phyloP scores from a whole-genome alignment of 2,113 vertebrate genomes.

The Crotalus viridis region DNA sequence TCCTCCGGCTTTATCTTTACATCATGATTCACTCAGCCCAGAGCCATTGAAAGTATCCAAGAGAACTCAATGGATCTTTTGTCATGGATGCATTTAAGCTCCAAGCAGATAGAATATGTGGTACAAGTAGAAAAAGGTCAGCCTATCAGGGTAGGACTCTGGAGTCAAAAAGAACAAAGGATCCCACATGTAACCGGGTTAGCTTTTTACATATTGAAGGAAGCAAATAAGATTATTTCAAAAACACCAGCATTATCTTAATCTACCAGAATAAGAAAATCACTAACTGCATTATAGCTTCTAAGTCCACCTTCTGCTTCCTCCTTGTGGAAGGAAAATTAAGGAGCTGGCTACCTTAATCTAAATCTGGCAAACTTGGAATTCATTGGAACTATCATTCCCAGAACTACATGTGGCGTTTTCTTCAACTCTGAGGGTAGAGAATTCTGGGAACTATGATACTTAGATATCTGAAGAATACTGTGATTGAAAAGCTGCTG shows the following conservation, averaged over 20 bases:
- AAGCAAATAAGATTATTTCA: background rate
- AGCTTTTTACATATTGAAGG: too few relatives aligned
- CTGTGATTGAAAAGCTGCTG: background rate
- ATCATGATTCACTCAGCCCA: constrained; percentile 15
- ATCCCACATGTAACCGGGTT: background rate
- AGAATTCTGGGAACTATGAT: background rate
- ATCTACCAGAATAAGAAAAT: background rate
- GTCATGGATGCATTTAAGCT: background rate
- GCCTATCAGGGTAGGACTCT: background rate
- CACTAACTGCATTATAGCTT: background rate
- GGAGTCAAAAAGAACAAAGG: background rate
- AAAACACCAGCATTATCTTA: background rate
- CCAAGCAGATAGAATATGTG: background rate
- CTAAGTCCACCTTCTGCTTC: background rate
- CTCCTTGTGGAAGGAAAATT: background rate
- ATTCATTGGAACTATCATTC: background rate
- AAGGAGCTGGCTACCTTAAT: background rate
- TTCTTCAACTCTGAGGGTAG: background rate
- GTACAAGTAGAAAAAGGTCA: too few relatives aligned
- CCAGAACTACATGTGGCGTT: background rate
- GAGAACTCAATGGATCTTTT: constrained; percentile 13
- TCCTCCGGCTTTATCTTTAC: constrained; percentile 15
- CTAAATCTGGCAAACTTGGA: background rate
- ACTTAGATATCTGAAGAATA: background rate
- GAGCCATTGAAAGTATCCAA: background rate